Conservation (phyloP, 1,140 invertebrate species). For the Neodiprion fabricii region DNA sequence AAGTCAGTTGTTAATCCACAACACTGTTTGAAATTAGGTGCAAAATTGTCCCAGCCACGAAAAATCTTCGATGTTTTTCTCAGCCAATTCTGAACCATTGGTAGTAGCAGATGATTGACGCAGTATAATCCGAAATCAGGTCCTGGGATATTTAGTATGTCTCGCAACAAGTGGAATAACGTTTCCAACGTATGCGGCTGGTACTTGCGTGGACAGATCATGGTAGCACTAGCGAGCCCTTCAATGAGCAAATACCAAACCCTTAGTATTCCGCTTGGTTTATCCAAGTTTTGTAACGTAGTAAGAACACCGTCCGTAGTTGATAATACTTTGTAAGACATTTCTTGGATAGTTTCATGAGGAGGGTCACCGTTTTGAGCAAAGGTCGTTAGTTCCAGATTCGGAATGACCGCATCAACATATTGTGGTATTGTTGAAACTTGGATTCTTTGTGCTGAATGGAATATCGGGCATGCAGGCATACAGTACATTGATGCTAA, state of each 20-base stretch:
- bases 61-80: conserved; percentile 72
- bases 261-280: conserved; percentile 83
- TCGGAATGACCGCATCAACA: conserved; percentile 87
- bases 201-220: conserved; percentile 81
- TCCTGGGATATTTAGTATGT: conserved; percentile 78
- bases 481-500: conserved; percentile 92
- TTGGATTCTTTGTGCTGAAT: conserved; percentile 87
- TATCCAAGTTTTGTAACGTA: conserved; percentile 76
- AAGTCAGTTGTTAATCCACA: conserved; percentile 90
- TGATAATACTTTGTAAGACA: conserved; percentile 68
- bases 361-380: conserved; percentile 62
- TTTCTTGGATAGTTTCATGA: conserved; percentile 56
- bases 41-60: conserved; percentile 75
- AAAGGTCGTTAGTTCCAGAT: conserved; percentile 71
- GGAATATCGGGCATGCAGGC: conserved; percentile 93
- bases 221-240: conserved; percentile 82
- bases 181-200: conserved; percentile 88
- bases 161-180: conserved; percentile 81
- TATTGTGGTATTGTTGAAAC: conserved; percentile 77
- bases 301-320: conserved; percentile 63
- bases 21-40: conserved; percentile 91
- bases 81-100: conserved; percentile 90
- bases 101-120: conserved; percentile 87
- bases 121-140: conserved; percentile 87
- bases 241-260: conserved; percentile 93